These are phyloP conservation scores for Epiblema foenella DNA, from an alignment of 2,888 invertebrate species.

Conservation along the genomic window DNA sequence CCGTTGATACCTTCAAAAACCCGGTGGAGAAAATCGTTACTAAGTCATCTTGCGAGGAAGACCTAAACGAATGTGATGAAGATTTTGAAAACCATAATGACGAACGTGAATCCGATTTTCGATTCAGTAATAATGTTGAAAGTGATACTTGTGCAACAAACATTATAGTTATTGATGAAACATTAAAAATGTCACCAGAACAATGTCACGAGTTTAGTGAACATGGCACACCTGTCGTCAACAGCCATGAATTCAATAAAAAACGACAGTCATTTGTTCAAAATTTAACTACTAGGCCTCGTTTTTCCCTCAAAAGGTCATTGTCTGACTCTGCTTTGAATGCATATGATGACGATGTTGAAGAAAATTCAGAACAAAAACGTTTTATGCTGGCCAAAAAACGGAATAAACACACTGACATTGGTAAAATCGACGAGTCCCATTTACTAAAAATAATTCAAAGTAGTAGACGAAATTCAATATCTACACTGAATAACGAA, in stretches of 20 bases:
- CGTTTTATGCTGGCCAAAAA: conserved; percentile 58
- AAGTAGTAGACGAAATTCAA: conserved; percentile 73
- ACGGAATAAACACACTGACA: conserved; percentile 59
- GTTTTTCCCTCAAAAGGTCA: conserved; percentile 67
- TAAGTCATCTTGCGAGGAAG: conserved; percentile 2
- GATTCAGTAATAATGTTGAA: conserved; percentile 3
- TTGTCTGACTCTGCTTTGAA: conserved; percentile 74
- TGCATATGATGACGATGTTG: conserved; percentile 48
- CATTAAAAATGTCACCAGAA: background rate
- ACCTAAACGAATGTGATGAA: background rate
- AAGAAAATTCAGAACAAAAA: conserved; percentile 51
- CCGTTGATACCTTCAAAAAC: background rate
- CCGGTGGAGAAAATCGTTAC: background rate
- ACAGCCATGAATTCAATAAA: background rate
- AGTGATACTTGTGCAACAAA: background rate
- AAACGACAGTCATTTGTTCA: background rate
- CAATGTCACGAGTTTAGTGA: background rate
- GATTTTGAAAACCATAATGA: background rate
- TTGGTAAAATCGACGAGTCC: conserved; percentile 54
- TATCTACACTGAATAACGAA: conserved; percentile 70
- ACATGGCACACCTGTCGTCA: background rate
- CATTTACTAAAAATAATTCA: conserved; percentile 62
- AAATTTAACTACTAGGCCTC: conserved; percentile 42
- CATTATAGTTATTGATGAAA: conserved; percentile 5
- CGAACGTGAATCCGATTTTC: background rate